These are phyloP conservation scores for Datnioides undecimradiatus DNA, from an alignment of 2,113 vertebrate species.

Conservation along the genomic window DNA sequence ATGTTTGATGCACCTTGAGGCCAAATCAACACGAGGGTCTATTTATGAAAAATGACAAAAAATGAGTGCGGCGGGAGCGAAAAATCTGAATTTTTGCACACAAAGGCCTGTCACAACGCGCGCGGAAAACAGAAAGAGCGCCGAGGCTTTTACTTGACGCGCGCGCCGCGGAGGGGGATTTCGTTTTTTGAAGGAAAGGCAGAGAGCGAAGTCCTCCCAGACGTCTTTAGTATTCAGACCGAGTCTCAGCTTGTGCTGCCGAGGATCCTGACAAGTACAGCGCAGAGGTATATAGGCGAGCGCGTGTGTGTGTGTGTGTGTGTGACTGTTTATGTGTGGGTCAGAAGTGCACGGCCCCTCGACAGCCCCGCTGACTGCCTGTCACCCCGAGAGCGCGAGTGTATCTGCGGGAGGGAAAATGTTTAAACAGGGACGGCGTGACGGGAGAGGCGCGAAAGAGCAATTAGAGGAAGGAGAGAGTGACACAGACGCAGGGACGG, in stretches of 20 bases:
- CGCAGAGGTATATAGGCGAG: constrained; percentile 14
- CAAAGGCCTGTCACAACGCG: not conserved
- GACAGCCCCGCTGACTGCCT: constrained; percentile 50
- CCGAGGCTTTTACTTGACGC: constrained; percentile 5
- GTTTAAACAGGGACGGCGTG: not conserved
- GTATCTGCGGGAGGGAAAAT: not conserved
- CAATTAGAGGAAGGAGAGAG: not conserved
- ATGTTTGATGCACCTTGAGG: not conserved
- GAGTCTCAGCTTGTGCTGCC: constrained; percentile 25
- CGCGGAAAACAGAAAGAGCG: no score
- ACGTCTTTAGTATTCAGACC: constrained; percentile 59
- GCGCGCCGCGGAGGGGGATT: not conserved
- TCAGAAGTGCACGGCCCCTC: constrained; percentile 50
- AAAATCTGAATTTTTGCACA: not conserved
- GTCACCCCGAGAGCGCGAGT: constrained; percentile 43
- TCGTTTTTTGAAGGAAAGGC: constrained; percentile 33
- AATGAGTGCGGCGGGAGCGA: not conserved
- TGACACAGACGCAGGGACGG: not conserved
- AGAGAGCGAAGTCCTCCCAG: constrained; percentile 27
- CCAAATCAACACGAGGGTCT: not conserved
- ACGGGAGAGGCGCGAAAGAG: not conserved
- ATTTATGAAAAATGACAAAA: not conserved
- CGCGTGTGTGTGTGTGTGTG: constrained; percentile 31
- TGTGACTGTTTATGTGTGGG: constrained; percentile 39
- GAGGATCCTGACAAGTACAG: constrained; percentile 61